Conservation (phyloP, 2,113 vertebrate genomes). For the Dicaeum eximium region DNA sequence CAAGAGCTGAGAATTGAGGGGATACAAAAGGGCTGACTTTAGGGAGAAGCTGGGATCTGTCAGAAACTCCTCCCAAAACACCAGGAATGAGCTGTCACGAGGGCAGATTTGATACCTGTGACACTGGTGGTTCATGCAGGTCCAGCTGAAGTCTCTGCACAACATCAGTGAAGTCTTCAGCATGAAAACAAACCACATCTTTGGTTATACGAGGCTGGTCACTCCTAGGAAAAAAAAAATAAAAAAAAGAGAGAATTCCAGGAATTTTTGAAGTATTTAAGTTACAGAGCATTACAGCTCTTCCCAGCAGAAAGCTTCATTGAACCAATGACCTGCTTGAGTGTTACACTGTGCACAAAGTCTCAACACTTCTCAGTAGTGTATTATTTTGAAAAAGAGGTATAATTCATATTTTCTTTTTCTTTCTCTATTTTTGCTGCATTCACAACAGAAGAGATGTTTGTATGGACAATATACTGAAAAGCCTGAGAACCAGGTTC, state of each 20-base stretch:
- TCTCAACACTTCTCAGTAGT: neutral
- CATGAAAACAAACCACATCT: slow-evolving; percentile 97
- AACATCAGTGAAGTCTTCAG: slow-evolving; percentile 95
- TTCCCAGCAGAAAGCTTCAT: neutral
- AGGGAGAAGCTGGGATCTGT: neutral
- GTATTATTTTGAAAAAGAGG: neutral
- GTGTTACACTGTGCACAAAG: neutral
- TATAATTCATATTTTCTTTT: neutral
- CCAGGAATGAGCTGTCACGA: neutral
- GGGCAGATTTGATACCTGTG: slow-evolving; percentile 80
- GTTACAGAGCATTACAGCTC: neutral
- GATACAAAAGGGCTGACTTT: neutral
- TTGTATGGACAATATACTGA: neutral
- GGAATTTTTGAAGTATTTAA: neutral
- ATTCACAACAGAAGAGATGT: neutral
- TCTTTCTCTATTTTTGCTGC: neutral
- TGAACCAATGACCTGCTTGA: neutral
- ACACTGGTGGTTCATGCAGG: slow-evolving; percentile 94
- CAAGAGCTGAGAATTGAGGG: neutral
- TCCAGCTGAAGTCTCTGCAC: slow-evolving; percentile 96
- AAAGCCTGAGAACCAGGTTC: neutral
- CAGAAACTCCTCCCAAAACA: neutral
- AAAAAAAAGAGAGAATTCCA: neutral
- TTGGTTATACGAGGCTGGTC: slow-evolving; percentile 94
- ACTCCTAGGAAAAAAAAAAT: slow-evolving; percentile 72